These are phyloP conservation scores for Halictus rubicundus DNA, from an alignment of 1,140 invertebrate species.

Conservation along the genomic window DNA sequence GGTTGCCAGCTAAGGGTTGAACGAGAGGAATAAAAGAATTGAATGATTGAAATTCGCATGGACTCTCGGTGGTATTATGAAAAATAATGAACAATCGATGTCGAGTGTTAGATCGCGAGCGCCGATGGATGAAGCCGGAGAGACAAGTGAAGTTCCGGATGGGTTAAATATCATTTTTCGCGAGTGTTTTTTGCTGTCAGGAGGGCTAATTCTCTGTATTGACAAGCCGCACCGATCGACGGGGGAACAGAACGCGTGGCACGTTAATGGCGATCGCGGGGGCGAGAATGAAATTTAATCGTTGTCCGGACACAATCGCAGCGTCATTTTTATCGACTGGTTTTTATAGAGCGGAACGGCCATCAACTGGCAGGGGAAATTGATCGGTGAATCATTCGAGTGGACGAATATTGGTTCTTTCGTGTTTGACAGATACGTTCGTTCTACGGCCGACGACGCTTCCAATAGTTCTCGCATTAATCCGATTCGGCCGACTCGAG, in stretches of 20 bases:
- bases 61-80: too few relatives aligned
- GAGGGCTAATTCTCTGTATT: slow-evolving; percentile 39
- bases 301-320: slow-evolving; percentile 25
- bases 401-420: slow-evolving; percentile 11
- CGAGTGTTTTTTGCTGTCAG: slow-evolving; percentile 14
- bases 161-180: slow-evolving; percentile 41
- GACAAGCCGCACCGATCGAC: slow-evolving; percentile 32
- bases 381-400: slow-evolving; percentile 34
- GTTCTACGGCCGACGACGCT: slow-evolving; percentile 1
- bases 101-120: too few relatives aligned
- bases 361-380: slow-evolving; percentile 21
- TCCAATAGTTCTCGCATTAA: slow-evolving; percentile 14
- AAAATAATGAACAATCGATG: not conserved
- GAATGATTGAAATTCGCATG: too few relatives aligned
- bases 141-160: too few relatives aligned
- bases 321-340: slow-evolving; percentile 53
- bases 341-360: slow-evolving; percentile 32
- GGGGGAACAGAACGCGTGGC: slow-evolving; percentile 27
- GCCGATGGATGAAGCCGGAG: too few relatives aligned
- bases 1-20: too few relatives aligned
- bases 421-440: not conserved
- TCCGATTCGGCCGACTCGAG: not conserved
- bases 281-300: slow-evolving; percentile 59
- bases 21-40: too few relatives aligned
- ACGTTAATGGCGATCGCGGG: slow-evolving; percentile 46